Evolutionary conservation across 2,113 vertebrate genomes (phyloP).

Genomic region (Clarias gariepinus): DNA sequence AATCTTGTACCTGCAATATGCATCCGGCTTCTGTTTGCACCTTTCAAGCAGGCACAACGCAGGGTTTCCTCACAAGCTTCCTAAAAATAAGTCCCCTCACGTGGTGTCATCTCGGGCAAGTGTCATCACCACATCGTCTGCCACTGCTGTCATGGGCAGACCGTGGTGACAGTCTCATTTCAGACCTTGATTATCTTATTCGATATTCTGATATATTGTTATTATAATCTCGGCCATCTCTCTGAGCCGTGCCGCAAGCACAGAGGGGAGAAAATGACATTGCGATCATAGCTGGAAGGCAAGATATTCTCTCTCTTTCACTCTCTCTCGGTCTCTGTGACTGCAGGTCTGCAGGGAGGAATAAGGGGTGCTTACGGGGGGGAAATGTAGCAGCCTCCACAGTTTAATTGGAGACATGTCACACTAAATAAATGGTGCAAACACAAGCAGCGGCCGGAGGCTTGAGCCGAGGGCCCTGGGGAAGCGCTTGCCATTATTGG

Average conservation of each 20-base stretch:
- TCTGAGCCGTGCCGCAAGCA: slow-evolving; percentile 63
- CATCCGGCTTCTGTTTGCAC: slow-evolving; percentile 42
- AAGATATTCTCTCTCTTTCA: slow-evolving; percentile 67
- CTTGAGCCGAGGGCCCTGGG: slow-evolving; percentile 75
- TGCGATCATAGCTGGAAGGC: slow-evolving; percentile 77
- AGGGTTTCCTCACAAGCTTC: slow-evolving; percentile 16
- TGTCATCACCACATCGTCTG: slow-evolving; percentile 38
- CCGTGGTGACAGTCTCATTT: slow-evolving; percentile 62
- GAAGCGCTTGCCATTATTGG: slow-evolving; percentile 76
- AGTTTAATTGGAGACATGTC: slow-evolving; percentile 84
- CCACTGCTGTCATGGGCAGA: slow-evolving; percentile 26
- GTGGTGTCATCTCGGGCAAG: slow-evolving; percentile 38
- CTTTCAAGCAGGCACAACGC: slow-evolving; percentile 21
- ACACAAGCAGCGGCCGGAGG: slow-evolving; percentile 77
- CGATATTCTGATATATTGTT: slow-evolving; percentile 71
- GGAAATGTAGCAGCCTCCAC: slow-evolving; percentile 77
- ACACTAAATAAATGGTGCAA: slow-evolving; percentile 82
- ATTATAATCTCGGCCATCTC: slow-evolving; percentile 76
- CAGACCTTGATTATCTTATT: slow-evolving; percentile 71
- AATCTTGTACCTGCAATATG: slow-evolving; percentile 42
- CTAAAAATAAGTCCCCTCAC: slow-evolving; percentile 32
- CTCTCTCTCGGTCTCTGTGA: slow-evolving; percentile 66
- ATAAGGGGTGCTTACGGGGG: slow-evolving; percentile 79
- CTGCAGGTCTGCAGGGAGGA: slow-evolving; percentile 77
- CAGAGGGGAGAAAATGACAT: slow-evolving; percentile 73